Base-by-base conservation (phyloP, 2,888 invertebrate genomes). In the Bhutanitis thaidina region DNA sequence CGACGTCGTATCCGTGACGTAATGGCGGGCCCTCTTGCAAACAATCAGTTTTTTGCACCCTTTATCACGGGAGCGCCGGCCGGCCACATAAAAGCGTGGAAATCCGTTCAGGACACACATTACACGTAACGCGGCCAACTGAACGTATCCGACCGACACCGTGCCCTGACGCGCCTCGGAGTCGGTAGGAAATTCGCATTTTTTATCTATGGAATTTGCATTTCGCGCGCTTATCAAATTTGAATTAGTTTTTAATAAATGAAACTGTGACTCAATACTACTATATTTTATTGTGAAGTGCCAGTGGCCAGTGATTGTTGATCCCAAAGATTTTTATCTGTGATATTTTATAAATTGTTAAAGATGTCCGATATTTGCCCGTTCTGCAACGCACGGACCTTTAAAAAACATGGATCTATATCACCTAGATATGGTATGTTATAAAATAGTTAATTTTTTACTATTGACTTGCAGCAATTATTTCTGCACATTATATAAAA, bases 41-140 rank as follows among this genome's bases (percentile, higher is more conserved):
- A 87, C 86, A 87, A 81, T 80, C 78, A 54, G 77, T 84, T 87
- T 88, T 87, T 88, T 86, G 78, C 85, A 86, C 87, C 85, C 87
- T 83, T 79, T 85, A 85, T 83, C 81, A 80, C 80, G 71, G 84
- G 79, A 77, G 77, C 78, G 80, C 77, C 80, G 70, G 69, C 76
- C 75, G 71, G 65, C 71, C 62, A 81, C 85, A 86, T 88, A 88
- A 86, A 88, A 87, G 83, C 69, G 76, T 79, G 77, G 80, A 81
- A 87, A 86, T 79, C 74, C 76, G 80, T 82, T 81, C 86, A 87
- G 87, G 87, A 83, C 80, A 80, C 78, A 80, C 85, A 87, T 78
- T 84, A 80, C 76, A 81, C 69, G 78, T 79, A 80, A 80, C 74
- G 79, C 87, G 71, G 78, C 79, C 71, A 73, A 71, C 84, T 77